A percentile compares a stretch with the other conserved stretches of the same genome.
Conservation (phyloP, 2,113 vertebrate genomes). For the Copsychus sechellarum region DNA sequence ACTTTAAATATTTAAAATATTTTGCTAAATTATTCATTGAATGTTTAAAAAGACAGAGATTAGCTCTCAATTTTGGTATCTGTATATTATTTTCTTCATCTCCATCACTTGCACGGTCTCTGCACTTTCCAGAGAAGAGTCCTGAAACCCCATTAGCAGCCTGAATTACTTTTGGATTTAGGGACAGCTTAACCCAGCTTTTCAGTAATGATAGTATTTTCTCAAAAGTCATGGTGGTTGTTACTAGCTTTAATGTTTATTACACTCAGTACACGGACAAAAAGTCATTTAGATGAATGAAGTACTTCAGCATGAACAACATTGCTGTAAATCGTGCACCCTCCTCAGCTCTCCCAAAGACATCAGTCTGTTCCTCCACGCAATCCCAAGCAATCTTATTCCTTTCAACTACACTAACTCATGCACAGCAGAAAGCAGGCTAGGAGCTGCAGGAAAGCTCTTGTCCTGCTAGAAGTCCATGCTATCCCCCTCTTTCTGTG, state of each 20-base stretch:
- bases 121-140: conserved; percentile 24
- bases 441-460: background rate
- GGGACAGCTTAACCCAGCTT: conserved; percentile 52
- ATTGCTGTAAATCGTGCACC: background rate
- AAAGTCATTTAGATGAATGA: background rate
- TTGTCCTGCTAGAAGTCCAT: background rate
- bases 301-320: background rate
- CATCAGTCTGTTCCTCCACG: background rate
- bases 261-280: background rate
- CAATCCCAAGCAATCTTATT: background rate
- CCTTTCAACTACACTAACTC: background rate
- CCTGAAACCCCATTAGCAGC: conserved; percentile 24
- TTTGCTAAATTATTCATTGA: background rate
- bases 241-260: conserved; percentile 29
- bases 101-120: background rate
- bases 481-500: background rate
- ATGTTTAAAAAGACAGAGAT: background rate
- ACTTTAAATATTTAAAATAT: conserved; percentile 2
- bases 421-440: background rate
- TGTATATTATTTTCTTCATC: background rate
- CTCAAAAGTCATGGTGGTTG: background rate
- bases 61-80: background rate
- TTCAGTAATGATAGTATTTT: conserved; percentile 36
- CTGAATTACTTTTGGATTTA: conserved; percentile 51
- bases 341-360: background rate